These are phyloP conservation scores for Tringa solitaria DNA, from an alignment of 2,113 vertebrate species.

Conservation along the genomic window DNA sequence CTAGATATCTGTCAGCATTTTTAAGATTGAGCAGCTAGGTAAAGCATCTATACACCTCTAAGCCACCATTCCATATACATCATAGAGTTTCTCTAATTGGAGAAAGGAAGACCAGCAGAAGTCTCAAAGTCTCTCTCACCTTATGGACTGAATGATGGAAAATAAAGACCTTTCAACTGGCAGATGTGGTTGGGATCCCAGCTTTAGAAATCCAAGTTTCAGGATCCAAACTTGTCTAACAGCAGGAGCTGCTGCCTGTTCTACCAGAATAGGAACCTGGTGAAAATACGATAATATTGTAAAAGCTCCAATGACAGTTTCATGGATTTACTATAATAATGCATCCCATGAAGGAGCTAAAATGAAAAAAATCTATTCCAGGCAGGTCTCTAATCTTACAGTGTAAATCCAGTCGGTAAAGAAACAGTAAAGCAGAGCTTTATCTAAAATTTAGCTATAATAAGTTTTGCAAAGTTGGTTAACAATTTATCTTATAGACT, in stretches of 20 bases:
- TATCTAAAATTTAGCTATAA: neutral
- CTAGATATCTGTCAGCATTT: neutral
- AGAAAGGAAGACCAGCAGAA: neutral
- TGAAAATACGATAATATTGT: neutral
- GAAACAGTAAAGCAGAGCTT: neutral
- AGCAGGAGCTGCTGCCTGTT: neutral
- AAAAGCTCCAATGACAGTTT: neutral
- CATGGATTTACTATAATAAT: neutral
- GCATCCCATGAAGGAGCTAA: neutral
- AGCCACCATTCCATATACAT: neutral
- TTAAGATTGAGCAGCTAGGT: neutral
- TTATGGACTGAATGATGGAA: neutral
- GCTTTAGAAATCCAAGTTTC: neutral
- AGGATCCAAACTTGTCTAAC: neutral
- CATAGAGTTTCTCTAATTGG: neutral
- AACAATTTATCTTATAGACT: neutral
- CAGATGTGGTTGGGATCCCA: rapidly evolving
- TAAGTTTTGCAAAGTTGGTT: neutral
- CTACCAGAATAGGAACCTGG: neutral
- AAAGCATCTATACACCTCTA: neutral
- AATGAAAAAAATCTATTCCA: neutral
- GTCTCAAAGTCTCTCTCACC: neutral
- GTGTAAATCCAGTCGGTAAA: neutral
- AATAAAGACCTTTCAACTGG: neutral
- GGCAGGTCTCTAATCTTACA: neutral